phyloP scores from a whole-genome alignment of 2,888 invertebrate species.

The Venustoraphidia nigricollis region DNA sequence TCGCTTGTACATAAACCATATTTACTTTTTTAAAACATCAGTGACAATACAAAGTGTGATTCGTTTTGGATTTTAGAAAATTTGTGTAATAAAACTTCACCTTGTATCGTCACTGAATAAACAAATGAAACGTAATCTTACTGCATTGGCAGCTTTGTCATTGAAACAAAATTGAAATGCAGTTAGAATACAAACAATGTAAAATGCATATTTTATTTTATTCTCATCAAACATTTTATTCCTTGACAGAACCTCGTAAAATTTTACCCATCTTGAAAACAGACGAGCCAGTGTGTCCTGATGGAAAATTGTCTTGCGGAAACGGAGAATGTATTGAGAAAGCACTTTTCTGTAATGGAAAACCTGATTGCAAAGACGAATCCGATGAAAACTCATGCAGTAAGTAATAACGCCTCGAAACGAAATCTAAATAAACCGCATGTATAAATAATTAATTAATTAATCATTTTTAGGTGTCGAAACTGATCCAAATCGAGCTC shows the following conservation, averaged over 20 bases:
- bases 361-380: slow-evolving; percentile 84
- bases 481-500: slow-evolving; percentile 79
- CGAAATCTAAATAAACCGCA: slow-evolving; percentile 2
- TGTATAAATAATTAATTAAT: background rate
- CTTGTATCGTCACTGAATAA: no score
- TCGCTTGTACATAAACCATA: background rate
- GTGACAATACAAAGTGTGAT: no score
- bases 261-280: slow-evolving; percentile 79
- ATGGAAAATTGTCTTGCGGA: slow-evolving; percentile 81
- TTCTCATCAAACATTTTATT: no score
- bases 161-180: background rate
- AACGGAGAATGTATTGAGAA: slow-evolving; percentile 85
- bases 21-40: no score
- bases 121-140: no score
- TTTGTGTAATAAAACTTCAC: no score
- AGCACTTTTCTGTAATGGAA: slow-evolving; percentile 85
- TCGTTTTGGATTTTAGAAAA: no score
- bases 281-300: slow-evolving; percentile 83
- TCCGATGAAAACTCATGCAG: slow-evolving; percentile 92
- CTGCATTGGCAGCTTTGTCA: no score
- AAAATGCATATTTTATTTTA: background rate
- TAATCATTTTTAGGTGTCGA: slow-evolving; percentile 54
- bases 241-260: slow-evolving; percentile 63
- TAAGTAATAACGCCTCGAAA: slow-evolving; percentile 37
- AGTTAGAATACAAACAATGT: background rate